Base-by-base conservation (phyloP, 2,888 invertebrate species). In the Temnothorax ravouxi region DNA sequence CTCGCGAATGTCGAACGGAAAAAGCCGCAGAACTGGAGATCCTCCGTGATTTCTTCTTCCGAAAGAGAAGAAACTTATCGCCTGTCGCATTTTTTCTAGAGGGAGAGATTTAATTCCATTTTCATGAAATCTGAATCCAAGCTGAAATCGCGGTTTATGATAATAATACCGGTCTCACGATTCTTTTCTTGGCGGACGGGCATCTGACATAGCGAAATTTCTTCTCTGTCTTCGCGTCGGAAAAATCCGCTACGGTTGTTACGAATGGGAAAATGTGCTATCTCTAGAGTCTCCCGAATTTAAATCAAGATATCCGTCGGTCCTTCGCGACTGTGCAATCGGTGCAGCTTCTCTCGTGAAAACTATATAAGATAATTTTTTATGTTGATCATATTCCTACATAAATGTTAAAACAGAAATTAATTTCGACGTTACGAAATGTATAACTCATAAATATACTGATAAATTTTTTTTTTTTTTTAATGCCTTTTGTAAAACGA, bases 31-130 rank as follows among this genome's bases (percentile, higher is more conserved):
- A 67, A 67, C n/a, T 56, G 34, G 50, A 71, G 50, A 71, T 47
- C 34, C 34, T 21, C 18, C 56, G 56, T 21, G 75, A 72, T 72
- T 79, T 44, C 47, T 74, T 56, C 2, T 13, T 29, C 11, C 18
- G 38, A 56, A 38, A 38, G 47, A 25, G 6, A 44, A 59, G 47
- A 71, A 25, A 77, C 13, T 3, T 25, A 52, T 4, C 21, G 6
- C 9, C 11, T 79, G 18, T 34, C 41, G 56, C 21, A 25, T 34
- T 72, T 41, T 44, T 38, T n/a, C n/a, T 41, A 41, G 54, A 47
- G 59, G 62, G 69, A 75, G 44, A 54, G 82, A 86, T 89, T 91
- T 91, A 91, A 89, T 90, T 91, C 90, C 87, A 91, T 91, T 91
- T 91, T 91, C 86, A 80, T 87, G 91, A 89, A 91, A 84, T 88